Percentiles rank a stretch among this genome's conserved stretches.
These are phyloP conservation scores for Gryllus longicercus DNA, from an alignment of 2,888 invertebrate species.

Conservation along the genomic window DNA sequence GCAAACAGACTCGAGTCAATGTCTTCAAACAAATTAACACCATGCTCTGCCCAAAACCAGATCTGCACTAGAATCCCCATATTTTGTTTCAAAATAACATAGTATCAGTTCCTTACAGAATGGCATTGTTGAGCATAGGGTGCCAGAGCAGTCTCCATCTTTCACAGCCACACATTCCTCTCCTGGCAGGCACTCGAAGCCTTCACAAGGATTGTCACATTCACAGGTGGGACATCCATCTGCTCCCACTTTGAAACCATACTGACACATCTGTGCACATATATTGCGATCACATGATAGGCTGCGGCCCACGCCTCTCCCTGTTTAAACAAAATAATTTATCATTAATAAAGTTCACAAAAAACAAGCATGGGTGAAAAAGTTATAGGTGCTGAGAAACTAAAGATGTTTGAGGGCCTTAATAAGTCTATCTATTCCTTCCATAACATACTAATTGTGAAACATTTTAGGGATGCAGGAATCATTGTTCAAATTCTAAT, in stretches of 20 bases:
- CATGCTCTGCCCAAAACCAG: neutral
- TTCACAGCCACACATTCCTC: slow-evolving; percentile 73
- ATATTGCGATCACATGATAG: slow-evolving; percentile 63
- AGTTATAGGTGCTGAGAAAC: no score
- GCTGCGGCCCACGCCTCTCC: slow-evolving; percentile 40
- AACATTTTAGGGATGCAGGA: no score
- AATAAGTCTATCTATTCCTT: no score
- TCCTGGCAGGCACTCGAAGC: slow-evolving; percentile 48
- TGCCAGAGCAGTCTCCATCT: slow-evolving; percentile 51
- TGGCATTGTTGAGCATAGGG: slow-evolving; percentile 70
- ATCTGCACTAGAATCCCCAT: neutral
- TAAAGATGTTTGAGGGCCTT: no score
- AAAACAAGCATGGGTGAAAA: no score
- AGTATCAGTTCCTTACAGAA: slow-evolving; percentile 57
- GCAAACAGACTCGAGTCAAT: no score
- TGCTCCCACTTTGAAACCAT: slow-evolving; percentile 69
- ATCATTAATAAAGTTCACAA: no score
- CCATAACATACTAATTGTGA: no score
- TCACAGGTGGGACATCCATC: slow-evolving; percentile 80
- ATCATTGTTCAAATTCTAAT: no score
- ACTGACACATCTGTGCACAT: slow-evolving; percentile 80
- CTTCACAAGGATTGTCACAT: slow-evolving; percentile 80
- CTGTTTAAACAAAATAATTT: slow-evolving; percentile 18
- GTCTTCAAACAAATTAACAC: neutral
- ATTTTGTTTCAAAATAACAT: slow-evolving; percentile 37